Conservation (phyloP, 2,797 vertebrate genomes). For the Sebastes trivittatus region DNA sequence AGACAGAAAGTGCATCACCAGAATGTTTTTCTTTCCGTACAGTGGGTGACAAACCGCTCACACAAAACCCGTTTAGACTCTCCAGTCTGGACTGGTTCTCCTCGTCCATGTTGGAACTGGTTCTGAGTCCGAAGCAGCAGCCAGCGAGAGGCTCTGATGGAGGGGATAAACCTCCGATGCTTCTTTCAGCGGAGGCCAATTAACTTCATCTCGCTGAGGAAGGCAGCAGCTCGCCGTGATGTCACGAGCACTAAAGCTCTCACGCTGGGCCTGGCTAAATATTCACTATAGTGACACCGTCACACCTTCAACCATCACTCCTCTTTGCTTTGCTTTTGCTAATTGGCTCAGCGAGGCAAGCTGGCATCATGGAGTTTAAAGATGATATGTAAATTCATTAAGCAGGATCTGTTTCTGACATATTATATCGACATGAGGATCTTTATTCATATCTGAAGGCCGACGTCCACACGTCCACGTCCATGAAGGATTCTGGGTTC, state of each 20-base stretch:
- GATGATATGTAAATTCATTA: background rate
- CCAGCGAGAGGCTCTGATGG: background rate
- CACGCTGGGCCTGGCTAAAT: background rate
- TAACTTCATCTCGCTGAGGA: constrained; percentile 49
- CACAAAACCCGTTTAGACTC: background rate
- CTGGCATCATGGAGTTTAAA: background rate
- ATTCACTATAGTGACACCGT: constrained; percentile 11
- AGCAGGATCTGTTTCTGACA: background rate
- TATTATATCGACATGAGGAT: background rate
- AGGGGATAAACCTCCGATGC: constrained; percentile 33
- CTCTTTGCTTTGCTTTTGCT: background rate
- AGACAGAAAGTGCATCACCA: no score
- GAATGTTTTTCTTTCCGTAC: no score
- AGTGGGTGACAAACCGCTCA: background rate
- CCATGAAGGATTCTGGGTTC: background rate
- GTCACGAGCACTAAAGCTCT: constrained; percentile 53
- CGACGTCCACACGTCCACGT: background rate
- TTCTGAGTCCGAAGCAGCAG: no score
- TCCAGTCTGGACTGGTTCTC: background rate
- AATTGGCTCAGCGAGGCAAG: constrained; percentile 17
- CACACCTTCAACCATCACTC: constrained; percentile 35
- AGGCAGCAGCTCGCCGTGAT: constrained; percentile 51
- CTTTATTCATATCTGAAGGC: background rate
- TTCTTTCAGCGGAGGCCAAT: constrained; percentile 36
- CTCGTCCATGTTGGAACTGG: background rate